phyloP scores from a whole-genome alignment of 2,797 vertebrate species.

The Sarcophilus harrisii region DNA sequence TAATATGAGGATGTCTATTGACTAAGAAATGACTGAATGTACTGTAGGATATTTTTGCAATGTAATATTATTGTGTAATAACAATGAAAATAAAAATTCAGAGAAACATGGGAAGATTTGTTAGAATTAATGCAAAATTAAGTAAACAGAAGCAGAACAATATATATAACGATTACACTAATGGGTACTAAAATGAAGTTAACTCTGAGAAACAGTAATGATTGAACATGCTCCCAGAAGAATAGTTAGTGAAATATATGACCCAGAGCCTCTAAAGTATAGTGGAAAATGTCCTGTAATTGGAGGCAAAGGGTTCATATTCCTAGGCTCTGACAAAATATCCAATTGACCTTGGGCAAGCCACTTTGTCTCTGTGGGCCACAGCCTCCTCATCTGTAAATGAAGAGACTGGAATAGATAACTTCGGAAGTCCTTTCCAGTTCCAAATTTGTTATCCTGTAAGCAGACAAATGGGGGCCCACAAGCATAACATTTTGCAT shows the following conservation, averaged over 20 bases:
- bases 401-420: neutral
- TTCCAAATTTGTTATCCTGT: neutral
- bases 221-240: neutral
- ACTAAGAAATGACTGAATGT: neutral
- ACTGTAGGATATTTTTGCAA: neutral
- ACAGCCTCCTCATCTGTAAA: neutral
- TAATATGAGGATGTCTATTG: neutral
- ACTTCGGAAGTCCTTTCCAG: neutral
- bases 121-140: neutral
- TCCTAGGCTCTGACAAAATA: neutral
- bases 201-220: neutral
- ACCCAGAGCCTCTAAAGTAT: neutral
- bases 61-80: neutral
- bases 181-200: neutral
- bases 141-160: neutral
- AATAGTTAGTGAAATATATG: neutral
- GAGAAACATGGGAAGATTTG: neutral
- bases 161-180: neutral
- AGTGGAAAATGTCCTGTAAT: neutral
- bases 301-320: neutral
- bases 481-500: neutral
- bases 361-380: neutral
- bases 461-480: neutral
- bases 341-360: neutral
- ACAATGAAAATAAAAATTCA: neutral